Percentiles rank a stretch among this genome's conserved stretches.
Evolutionary conservation across 2,797 vertebrate genomes (phyloP).

Genomic region (Anguilla anguilla): DNA sequence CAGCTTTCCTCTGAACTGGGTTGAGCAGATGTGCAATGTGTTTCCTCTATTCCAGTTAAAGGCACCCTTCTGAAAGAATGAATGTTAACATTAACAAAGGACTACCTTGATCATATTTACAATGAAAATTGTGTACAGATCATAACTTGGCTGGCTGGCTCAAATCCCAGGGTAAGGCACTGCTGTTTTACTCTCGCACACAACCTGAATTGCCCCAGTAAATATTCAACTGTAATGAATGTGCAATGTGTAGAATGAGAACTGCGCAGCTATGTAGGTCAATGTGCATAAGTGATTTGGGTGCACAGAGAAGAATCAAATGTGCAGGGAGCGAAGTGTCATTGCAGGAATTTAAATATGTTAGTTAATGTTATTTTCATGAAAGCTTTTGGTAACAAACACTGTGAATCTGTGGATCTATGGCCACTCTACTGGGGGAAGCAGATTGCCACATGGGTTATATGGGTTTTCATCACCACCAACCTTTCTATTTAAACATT

Average conservation of each 20-base stretch:
- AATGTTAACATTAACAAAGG: not conserved
- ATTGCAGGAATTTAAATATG: too few relatives aligned
- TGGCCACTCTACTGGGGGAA: not conserved
- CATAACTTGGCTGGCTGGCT: not conserved
- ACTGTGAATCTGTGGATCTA: not conserved
- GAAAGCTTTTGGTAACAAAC: too few relatives aligned
- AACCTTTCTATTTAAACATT: not conserved
- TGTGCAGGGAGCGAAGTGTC: too few relatives aligned
- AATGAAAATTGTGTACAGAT: not conserved
- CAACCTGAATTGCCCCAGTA: not conserved
- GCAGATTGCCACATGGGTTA: not conserved
- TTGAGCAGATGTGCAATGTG: not conserved
- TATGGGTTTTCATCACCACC: not conserved
- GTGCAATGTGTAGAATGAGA: not conserved
- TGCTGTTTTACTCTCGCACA: not conserved
- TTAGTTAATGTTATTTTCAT: too few relatives aligned
- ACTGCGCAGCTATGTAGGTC: not conserved
- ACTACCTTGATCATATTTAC: not conserved
- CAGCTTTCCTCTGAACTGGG: not conserved
- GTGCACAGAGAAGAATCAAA: not conserved
- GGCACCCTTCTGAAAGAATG: not conserved
- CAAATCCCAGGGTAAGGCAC: not conserved
- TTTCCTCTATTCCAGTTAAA: not conserved
- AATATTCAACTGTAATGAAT: too few relatives aligned
- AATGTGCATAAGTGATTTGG: not conserved